These are phyloP conservation scores for Sebastes oblongus DNA, from an alignment of 2,797 vertebrate species.

Conservation along the genomic window DNA sequence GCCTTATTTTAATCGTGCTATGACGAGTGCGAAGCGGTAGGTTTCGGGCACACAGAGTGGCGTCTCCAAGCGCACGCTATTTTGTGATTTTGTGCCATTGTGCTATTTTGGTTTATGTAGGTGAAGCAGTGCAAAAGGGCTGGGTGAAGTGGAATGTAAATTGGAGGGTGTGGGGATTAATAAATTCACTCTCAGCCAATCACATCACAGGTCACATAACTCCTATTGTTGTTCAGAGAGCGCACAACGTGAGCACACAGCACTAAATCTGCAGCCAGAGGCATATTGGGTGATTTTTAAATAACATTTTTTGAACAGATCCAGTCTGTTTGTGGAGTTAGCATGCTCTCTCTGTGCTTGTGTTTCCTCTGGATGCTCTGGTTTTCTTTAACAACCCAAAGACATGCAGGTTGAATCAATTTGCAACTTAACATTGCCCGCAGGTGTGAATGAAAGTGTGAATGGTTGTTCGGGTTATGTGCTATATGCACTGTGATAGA, in stretches of 20 bases:
- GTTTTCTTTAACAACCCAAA: neutral
- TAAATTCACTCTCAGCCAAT: no score
- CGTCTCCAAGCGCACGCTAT: neutral
- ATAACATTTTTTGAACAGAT: neutral
- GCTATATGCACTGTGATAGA: neutral
- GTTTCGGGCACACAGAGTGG: no score
- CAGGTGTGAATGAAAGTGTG: neutral
- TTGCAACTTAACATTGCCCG: neutral
- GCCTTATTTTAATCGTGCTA: neutral
- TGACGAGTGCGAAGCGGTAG: neutral
- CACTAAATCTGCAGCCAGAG: no score
- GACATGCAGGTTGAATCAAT: neutral
- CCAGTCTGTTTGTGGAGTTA: neutral
- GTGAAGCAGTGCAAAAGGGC: neutral
- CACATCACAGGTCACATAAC: no score
- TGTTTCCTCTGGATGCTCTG: neutral
- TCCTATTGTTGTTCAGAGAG: no score
- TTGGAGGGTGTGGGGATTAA: no score
- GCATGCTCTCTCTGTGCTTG: neutral
- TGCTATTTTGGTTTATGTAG: neutral
- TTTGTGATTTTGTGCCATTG: no score
- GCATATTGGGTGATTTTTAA: no score
- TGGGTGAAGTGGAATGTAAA: neutral
- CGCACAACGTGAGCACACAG: no score
- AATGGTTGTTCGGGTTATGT: neutral